Percentiles rank a stretch among this genome's conserved stretches.
phyloP scores from a whole-genome alignment of 2,113 vertebrate genomes.

The Addax nasomaculatus region DNA sequence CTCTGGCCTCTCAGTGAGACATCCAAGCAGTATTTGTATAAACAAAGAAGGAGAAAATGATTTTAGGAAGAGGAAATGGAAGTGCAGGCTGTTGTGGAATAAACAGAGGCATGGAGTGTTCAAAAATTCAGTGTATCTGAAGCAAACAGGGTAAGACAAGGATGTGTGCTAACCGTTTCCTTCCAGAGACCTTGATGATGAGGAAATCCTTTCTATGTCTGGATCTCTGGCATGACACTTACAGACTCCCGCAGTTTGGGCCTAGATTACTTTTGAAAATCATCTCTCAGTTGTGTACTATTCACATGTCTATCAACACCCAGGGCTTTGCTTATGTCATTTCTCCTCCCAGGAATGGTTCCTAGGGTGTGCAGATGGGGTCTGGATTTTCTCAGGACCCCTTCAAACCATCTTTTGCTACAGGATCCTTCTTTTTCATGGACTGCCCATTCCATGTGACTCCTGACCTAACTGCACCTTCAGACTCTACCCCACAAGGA shows the following conservation, averaged over 20 bases:
- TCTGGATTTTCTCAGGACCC: background rate
- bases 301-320: background rate
- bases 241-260: background rate
- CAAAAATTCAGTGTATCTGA: background rate
- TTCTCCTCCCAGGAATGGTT: background rate
- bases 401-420: background rate
- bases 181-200: background rate
- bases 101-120: background rate
- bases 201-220: background rate
- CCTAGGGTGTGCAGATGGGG: background rate
- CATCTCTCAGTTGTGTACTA: background rate
- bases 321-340: background rate
- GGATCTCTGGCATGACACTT: background rate
- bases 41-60: background rate
- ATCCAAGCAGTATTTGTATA: background rate
- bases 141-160: background rate
- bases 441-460: background rate
- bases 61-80: background rate
- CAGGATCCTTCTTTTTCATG: background rate
- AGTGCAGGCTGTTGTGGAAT: background rate
- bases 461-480: background rate
- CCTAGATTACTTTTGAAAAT: background rate
- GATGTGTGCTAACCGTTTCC: background rate
- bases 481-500: background rate
- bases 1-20: background rate